Conservation (phyloP, 2,113 vertebrate genomes). For the Lamprotornis superbus region DNA sequence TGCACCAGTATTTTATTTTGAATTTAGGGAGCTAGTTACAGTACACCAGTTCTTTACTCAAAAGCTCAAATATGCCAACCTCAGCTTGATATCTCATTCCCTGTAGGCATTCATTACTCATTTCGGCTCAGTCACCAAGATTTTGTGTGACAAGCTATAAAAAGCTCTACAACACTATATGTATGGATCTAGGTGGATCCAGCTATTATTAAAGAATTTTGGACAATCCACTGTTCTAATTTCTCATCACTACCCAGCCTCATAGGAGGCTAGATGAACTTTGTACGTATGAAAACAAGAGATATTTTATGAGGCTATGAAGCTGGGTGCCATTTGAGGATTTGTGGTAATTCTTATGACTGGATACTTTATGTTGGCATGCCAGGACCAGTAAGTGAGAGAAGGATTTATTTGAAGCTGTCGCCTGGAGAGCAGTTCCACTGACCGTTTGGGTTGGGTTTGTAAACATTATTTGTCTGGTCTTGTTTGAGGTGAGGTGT, state of each 20-base stretch:
- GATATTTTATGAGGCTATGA: background rate
- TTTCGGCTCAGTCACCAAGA: background rate
- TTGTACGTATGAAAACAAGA: background rate
- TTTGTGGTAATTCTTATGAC: background rate
- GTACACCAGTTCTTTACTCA: background rate
- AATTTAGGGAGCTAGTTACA: background rate
- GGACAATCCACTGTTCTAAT: background rate
- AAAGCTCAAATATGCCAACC: background rate
- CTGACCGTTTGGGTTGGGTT: background rate
- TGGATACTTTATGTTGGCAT: background rate
- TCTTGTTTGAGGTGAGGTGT: background rate
- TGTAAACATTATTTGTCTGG: background rate
- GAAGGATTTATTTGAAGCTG: background rate
- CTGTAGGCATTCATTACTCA: constrained; percentile 26
- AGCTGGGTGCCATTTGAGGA: background rate
- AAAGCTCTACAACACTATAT: background rate
- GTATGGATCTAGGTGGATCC: background rate
- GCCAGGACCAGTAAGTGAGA: background rate
- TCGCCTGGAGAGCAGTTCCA: background rate
- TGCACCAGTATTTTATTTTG: constrained; percentile 1
- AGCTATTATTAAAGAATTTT: background rate
- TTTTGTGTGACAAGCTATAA: constrained; percentile 6
- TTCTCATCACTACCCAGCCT: background rate
- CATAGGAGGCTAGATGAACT: background rate
- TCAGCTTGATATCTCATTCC: constrained; percentile 12